Evolutionary conservation across 2,797 vertebrate genomes (phyloP), one percentile per base, ranked within the genome.

Genomic region (Falco novaeseelandiae): DNA sequence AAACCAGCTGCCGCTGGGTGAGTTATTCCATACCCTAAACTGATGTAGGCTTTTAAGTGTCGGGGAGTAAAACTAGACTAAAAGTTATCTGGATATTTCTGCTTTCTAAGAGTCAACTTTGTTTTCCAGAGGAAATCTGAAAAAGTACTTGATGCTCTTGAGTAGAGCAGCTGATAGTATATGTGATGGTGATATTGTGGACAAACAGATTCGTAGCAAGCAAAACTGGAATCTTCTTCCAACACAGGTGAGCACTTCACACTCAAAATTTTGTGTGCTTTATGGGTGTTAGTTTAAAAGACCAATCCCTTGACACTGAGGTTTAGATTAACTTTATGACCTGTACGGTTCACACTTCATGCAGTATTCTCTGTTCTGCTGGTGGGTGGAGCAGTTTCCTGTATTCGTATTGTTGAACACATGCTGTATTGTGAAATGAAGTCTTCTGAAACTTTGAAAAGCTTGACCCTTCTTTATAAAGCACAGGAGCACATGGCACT

Each of bases 111-210:
- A 26, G 48, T 72, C 21, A 61, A 22, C 4, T 87, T 73, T 21
- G 14, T 81, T 87, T 83, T 40, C 32, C 94, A 99, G 99, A 20
- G 98, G 98, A 17, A 98, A 99, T 83, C 44, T 98, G 88, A 99
- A 99, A 97, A 99, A 99, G 87, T 99, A 99, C 96, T 98, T 99
- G 96, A 97, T 99, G 97, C 97, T 99, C 67, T 97, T 99, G 97
- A 99, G 99, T 97, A 99, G 99, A 97, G 98, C 99, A 0, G 99
- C 99, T 3, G 99, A 99, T 87, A 99, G 99, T 77, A 99, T 99
- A 92, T 98, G 98, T 78, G 99, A 99, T 17, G 99, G 99, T 29
- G 99, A 99, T 96, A 97, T 99, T 80, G 99, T 99, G 93, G 99
- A 99, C 97, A 98, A 95, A 88, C 98, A 98, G 95, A 99, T 99